phyloP scores from a whole-genome alignment of 2,113 vertebrate genomes.

The Vidua macroura region DNA sequence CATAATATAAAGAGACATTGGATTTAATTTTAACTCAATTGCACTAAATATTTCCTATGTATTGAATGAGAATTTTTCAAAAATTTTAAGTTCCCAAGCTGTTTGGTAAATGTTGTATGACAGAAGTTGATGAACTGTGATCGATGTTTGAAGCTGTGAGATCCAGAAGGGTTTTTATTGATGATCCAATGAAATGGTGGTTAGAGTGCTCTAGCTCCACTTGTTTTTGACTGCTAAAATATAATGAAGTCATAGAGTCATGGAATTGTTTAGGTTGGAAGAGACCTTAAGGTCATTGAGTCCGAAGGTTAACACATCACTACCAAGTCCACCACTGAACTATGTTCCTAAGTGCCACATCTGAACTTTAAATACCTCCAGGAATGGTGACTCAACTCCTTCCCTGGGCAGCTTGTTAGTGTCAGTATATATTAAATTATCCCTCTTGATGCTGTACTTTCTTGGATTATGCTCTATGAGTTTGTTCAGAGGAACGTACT shows the following conservation, averaged over 20 bases:
- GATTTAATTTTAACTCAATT: neutral
- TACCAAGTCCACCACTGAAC: neutral
- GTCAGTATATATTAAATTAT: neutral
- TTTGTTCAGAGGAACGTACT: neutral
- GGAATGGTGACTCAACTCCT: neutral
- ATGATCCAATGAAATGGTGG: neutral
- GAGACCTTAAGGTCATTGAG: neutral
- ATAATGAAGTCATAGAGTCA: neutral
- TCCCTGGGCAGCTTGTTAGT: neutral
- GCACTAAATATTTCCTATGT: neutral
- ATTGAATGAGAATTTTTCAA: neutral
- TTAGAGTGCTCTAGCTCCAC: neutral
- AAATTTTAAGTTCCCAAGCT: neutral
- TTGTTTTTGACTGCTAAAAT: neutral
- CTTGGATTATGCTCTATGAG: neutral
- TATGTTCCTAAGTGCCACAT: neutral
- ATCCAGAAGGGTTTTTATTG: neutral
- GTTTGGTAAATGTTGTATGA: neutral
- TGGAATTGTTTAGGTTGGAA: neutral
- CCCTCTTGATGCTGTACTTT: neutral
- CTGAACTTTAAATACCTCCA: neutral
- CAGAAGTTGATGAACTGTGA: neutral
- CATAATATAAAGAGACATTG: neutral
- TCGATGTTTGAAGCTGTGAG: neutral
- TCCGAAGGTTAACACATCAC: neutral